phyloP scores from a whole-genome alignment of 2,888 invertebrate genomes.

The Scaptomyza tumidula region DNA sequence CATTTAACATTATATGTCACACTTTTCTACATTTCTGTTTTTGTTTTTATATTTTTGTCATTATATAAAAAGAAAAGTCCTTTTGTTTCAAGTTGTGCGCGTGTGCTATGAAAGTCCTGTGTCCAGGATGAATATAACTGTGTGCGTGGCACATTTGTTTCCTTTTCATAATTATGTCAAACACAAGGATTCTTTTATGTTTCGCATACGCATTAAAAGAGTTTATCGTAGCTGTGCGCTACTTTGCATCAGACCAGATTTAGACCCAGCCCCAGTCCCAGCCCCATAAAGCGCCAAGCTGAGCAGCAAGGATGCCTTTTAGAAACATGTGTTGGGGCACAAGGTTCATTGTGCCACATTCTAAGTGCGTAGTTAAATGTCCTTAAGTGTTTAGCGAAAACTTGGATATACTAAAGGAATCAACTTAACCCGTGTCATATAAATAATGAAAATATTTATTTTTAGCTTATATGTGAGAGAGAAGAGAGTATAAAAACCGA shows the following conservation, averaged over 20 bases:
- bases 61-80: slow-evolving; percentile 73
- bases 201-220: slow-evolving; percentile 52
- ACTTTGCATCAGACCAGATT: slow-evolving; percentile 28
- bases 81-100: slow-evolving; percentile 65
- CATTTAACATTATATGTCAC: slow-evolving; percentile 65
- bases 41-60: slow-evolving; percentile 58
- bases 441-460: no score
- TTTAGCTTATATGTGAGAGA: no score
- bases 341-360: slow-evolving; percentile 32
- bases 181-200: slow-evolving; percentile 76
- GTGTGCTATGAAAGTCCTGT: slow-evolving; percentile 60
- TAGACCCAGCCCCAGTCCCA: neutral
- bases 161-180: slow-evolving; percentile 80
- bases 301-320: slow-evolving; percentile 16
- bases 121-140: slow-evolving; percentile 27
- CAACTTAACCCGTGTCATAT: neutral
- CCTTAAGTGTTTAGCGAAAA: neutral
- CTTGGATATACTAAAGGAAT: slow-evolving; percentile 2
- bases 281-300: slow-evolving; percentile 36
- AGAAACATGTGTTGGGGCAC: slow-evolving; percentile 11
- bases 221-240: slow-evolving; percentile 57
- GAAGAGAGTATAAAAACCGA: no score
- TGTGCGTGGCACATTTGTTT: slow-evolving; percentile 71
- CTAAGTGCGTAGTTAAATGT: slow-evolving; percentile 4
- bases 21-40: slow-evolving; percentile 50